phyloP scores from a whole-genome alignment of 2,113 vertebrate genomes.

The Malurus cyaneus region DNA sequence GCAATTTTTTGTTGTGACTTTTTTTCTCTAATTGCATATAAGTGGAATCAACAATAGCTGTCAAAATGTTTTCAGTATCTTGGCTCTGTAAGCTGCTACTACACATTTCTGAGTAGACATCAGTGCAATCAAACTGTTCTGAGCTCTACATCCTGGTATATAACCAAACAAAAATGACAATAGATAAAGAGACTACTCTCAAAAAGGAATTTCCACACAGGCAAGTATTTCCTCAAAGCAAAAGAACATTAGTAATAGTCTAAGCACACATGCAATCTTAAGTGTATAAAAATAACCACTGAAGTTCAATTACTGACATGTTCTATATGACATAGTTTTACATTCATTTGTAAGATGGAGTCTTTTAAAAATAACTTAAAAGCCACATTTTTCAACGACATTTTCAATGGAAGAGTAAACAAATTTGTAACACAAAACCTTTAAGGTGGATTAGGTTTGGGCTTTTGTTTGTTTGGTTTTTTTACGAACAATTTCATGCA shows the following conservation, averaged over 20 bases:
- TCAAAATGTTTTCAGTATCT: not conserved
- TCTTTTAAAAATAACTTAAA: not conserved
- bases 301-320: not conserved
- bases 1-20: not conserved
- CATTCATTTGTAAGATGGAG: not conserved
- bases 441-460: not conserved
- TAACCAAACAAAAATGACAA: not conserved
- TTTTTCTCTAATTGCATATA: not conserved
- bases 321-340: not conserved
- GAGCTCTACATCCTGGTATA: not conserved
- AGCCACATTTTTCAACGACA: not conserved
- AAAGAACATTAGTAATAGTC: not conserved
- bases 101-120: not conserved
- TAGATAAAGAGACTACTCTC: not conserved
- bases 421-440: not conserved
- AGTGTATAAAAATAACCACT: not conserved
- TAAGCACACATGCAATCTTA: not conserved
- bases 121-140: not conserved
- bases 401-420: not conserved
- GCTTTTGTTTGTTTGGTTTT: not conserved
- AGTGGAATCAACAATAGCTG: not conserved
- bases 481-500: not conserved
- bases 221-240: not conserved
- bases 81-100: not conserved
- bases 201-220: not conserved